phyloP scores from a whole-genome alignment of 1,140 invertebrate species.

The Danaus melanippus region DNA sequence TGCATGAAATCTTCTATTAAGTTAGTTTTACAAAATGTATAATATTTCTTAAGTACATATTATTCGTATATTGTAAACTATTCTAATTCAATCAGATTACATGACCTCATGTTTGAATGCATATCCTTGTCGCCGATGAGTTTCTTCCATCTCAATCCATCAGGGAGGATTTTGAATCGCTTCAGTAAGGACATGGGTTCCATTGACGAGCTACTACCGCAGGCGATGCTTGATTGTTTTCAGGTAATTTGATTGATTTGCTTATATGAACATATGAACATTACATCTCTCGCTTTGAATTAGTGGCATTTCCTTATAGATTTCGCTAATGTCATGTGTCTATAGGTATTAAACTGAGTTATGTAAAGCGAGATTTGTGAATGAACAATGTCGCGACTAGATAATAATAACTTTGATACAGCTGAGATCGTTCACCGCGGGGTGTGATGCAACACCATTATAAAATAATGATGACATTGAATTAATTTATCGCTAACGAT shows the following conservation, averaged over 20 bases:
- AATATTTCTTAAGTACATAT: background rate
- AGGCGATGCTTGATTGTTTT: slow-evolving; percentile 77
- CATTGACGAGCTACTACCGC: slow-evolving; percentile 89
- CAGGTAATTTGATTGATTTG: slow-evolving; percentile 60
- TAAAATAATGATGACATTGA: too few species aligned
- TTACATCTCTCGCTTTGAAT: too few species aligned
- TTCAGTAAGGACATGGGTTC: slow-evolving; percentile 75
- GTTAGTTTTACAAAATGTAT: slow-evolving; percentile 66
- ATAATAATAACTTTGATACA: too few species aligned
- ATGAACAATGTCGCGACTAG: too few species aligned
- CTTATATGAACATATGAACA: too few species aligned
- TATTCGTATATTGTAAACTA: background rate
- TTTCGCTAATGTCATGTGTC: too few species aligned
- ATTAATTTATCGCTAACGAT: too few species aligned
- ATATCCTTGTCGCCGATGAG: slow-evolving; percentile 78
- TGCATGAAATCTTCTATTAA: slow-evolving; percentile 82
- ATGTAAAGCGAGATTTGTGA: too few species aligned
- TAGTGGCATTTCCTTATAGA: too few species aligned
- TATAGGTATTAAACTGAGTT: too few species aligned
- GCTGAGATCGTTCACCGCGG: too few species aligned
- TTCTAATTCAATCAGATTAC: slow-evolving; percentile 58
- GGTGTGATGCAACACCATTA: too few species aligned
- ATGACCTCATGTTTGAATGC: slow-evolving; percentile 78
- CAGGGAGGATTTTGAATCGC: slow-evolving; percentile 73
- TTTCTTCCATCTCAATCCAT: slow-evolving; percentile 87